A percentile compares a stretch with the other conserved stretches of the same genome.
These are phyloP conservation scores for Polyergus mexicanus DNA, from an alignment of 1,140 invertebrate genomes.

Conservation along the genomic window DNA sequence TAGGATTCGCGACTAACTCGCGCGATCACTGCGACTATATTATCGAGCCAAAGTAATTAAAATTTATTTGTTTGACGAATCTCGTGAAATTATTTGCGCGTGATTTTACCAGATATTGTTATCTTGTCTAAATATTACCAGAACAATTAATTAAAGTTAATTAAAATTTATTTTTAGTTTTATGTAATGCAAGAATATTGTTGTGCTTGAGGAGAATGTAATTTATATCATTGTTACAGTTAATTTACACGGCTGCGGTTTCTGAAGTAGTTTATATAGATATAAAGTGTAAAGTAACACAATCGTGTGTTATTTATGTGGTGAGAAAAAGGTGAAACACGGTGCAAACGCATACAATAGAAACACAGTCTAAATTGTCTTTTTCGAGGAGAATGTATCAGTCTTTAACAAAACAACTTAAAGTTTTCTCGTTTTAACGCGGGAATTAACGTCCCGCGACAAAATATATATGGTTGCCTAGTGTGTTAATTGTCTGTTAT, in stretches of 20 bases:
- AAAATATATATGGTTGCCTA: conserved; percentile 2
- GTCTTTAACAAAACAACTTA: conserved; percentile 35
- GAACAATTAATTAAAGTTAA: neutral
- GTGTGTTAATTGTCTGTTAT: conserved; percentile 35
- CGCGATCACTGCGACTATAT: conserved; percentile 21
- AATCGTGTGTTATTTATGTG: conserved; percentile 51
- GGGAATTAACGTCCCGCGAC: conserved; percentile 49
- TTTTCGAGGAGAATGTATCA: conserved; percentile 27
- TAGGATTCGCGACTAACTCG: conserved; percentile 18
- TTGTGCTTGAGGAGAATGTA: neutral
- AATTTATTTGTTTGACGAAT: conserved; percentile 26
- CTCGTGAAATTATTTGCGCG: conserved; percentile 42
- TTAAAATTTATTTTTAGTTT: conserved; percentile 37
- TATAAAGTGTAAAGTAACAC: conserved; percentile 1
- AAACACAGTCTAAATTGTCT: conserved; percentile 43
- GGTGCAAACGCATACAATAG: conserved; percentile 29
- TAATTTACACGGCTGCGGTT: conserved; percentile 23
- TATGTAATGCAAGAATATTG: neutral
- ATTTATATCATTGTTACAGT: conserved; percentile 25
- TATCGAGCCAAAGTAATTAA: conserved; percentile 28
- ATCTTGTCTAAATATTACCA: neutral
- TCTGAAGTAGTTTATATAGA: neutral
- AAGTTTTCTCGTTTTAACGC: conserved; percentile 58
- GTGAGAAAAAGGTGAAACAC: conserved; percentile 33
- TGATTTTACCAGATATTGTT: conserved; percentile 15